Evolutionary conservation across 2,113 vertebrate genomes (phyloP).

Genomic region (Grammomys dolichurus): DNA sequence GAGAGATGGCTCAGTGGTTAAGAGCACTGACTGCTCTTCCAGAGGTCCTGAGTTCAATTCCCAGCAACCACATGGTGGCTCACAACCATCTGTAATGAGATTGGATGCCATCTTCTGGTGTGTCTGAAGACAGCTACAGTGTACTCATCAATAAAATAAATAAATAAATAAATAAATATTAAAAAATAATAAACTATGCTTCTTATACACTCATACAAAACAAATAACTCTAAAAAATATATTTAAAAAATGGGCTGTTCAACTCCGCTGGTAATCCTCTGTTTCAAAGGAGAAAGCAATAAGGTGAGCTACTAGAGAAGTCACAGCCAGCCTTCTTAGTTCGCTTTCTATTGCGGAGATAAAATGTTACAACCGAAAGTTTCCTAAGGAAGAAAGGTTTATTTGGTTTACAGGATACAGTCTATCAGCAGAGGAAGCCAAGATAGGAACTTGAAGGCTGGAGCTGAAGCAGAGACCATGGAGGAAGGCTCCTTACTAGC

Average conservation of each 20-base stretch:
- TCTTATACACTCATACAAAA: neutral
- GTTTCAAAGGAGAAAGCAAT: neutral
- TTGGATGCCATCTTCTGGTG: too few species aligned
- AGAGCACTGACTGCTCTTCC: too few species aligned
- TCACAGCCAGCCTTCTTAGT: too few species aligned
- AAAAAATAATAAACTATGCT: too few species aligned
- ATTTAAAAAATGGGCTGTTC: neutral
- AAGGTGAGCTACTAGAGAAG: neutral
- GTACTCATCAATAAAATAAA: too few species aligned
- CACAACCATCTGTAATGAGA: too few species aligned
- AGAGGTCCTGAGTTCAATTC: too few species aligned
- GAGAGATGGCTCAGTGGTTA: too few species aligned
- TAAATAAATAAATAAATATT: too few species aligned
- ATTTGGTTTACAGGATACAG: neutral
- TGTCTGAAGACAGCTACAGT: too few species aligned
- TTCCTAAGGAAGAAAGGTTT: neutral
- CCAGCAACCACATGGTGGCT: too few species aligned
- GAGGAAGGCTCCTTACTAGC: neutral
- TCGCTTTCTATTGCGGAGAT: neutral
- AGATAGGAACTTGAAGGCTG: neutral
- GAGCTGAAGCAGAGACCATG: neutral
- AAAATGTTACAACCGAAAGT: neutral
- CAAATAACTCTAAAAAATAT: neutral
- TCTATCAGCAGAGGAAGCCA: neutral
- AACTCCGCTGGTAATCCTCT: neutral